phyloP scores from a whole-genome alignment of 2,797 vertebrate species.

The Clarias fuscus region DNA sequence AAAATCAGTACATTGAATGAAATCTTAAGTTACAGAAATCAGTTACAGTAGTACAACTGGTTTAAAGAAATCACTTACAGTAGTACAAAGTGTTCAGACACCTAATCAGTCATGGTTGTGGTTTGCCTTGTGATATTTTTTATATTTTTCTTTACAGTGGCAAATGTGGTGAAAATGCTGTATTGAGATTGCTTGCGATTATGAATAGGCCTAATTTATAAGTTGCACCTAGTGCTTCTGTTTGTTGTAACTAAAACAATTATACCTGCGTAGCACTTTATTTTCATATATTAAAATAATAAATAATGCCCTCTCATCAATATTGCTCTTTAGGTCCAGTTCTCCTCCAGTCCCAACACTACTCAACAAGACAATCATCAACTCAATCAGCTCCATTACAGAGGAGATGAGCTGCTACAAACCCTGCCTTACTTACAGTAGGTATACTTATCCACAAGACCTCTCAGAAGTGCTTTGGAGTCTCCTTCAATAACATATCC shows the following conservation, averaged over 20 bases:
- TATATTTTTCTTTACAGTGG: too few species aligned
- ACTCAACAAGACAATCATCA: constrained; percentile 96
- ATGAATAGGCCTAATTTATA: too few species aligned
- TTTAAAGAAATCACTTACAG: too few species aligned
- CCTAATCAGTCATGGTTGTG: too few species aligned
- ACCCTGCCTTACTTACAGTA: constrained; percentile 92
- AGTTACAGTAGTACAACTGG: too few species aligned
- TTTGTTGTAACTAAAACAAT: neutral
- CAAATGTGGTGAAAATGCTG: too few species aligned
- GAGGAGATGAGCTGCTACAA: constrained; percentile 92
- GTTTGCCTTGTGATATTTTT: too few species aligned
- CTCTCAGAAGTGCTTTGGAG: neutral
- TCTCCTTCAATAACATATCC: neutral
- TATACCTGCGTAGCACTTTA: neutral
- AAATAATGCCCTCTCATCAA: neutral
- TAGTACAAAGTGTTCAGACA: neutral
- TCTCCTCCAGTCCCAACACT: constrained; percentile 94
- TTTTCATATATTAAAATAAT: neutral
- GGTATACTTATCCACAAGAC: constrained; percentile 67
- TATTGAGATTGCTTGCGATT: too few species aligned
- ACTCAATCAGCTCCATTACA: constrained; percentile 87
- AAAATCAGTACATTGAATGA: too few species aligned
- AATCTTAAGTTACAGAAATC: too few species aligned
- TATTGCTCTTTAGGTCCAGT: constrained; percentile 81
- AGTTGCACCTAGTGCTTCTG: neutral